phyloP scores from a whole-genome alignment of 2,888 invertebrate genomes.

The Yponomeuta malinellus region DNA sequence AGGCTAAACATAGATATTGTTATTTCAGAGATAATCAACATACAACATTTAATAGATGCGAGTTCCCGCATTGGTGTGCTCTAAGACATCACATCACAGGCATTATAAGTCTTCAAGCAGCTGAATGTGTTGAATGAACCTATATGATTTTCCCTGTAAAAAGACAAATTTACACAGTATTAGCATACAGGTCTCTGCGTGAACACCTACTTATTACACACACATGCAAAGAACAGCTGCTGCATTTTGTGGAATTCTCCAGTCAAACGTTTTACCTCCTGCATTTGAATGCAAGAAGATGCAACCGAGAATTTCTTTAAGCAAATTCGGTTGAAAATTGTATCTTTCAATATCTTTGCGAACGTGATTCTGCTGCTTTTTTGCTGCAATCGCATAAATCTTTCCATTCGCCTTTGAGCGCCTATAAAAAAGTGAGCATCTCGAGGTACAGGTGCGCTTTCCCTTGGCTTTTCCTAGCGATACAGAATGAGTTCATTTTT shows the following conservation, averaged over 20 bases:
- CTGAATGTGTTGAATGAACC: too few relatives aligned
- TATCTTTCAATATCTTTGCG: constrained; percentile 13
- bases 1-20: too few relatives aligned
- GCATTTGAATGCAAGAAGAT: not conserved
- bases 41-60: too few relatives aligned
- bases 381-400: constrained; percentile 18
- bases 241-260: not conserved
- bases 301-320: constrained; percentile 6
- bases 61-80: too few relatives aligned
- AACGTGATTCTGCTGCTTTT: constrained; percentile 16
- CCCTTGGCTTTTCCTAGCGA: constrained; percentile 7
- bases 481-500: not conserved
- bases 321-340: constrained; percentile 15
- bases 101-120: too few relatives aligned
- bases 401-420: constrained; percentile 21
- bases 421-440: constrained; percentile 25
- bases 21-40: too few relatives aligned
- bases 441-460: constrained; percentile 20
- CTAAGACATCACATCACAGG: too few relatives aligned
- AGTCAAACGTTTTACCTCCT: not conserved
- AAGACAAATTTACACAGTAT: too few relatives aligned
- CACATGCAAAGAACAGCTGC: not conserved
- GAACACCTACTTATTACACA: too few relatives aligned
- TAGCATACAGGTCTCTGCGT: too few relatives aligned
- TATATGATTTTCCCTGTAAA: too few relatives aligned